phyloP scores from a whole-genome alignment of 2,888 invertebrate genomes.

The Protophormia terraenovae region DNA sequence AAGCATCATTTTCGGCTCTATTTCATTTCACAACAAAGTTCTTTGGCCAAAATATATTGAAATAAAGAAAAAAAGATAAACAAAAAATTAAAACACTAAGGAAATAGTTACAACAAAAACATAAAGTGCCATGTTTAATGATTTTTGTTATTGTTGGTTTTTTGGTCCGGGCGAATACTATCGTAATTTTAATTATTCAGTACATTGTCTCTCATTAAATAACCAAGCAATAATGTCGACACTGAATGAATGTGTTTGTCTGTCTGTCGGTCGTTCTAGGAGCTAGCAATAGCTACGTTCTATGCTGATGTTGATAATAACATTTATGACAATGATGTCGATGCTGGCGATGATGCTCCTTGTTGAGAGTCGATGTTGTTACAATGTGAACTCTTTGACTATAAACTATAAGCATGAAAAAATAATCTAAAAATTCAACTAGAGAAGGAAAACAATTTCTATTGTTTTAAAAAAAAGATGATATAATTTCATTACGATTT shows the following conservation, averaged over 20 bases:
- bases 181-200: constrained; percentile 29
- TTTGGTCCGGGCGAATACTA: not conserved
- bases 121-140: not conserved
- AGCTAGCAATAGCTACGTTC: not conserved
- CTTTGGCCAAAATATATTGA: not conserved
- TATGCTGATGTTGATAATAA: not conserved
- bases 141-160: not conserved
- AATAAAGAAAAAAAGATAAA: not conserved
- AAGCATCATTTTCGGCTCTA: not conserved
- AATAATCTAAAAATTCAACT: not conserved
- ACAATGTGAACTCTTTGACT: not conserved
- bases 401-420: not conserved
- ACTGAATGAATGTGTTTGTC: not conserved
- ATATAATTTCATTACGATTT: not conserved
- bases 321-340: not conserved
- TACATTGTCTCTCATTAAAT: constrained; percentile 25
- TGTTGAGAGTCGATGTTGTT: not conserved
- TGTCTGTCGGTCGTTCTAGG: not conserved
- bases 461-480: not conserved
- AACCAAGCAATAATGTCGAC: not conserved
- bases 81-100: not conserved
- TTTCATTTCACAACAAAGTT: not conserved
- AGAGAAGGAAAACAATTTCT: not conserved
- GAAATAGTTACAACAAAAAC: not conserved
- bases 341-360: not conserved